Conservation (phyloP, 2,888 invertebrate genomes). For the Rhodophaea formosa region DNA sequence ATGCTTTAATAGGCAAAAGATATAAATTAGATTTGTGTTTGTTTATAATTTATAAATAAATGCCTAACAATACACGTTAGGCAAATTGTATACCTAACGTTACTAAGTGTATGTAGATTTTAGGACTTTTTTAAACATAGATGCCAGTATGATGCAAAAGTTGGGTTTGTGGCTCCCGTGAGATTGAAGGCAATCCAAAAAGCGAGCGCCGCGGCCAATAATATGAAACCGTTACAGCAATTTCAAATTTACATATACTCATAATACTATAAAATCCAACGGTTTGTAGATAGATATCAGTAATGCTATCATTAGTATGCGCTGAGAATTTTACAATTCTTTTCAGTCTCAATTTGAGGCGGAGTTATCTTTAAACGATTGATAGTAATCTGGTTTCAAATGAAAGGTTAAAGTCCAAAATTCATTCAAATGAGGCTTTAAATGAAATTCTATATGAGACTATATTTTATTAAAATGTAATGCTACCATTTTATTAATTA, state of each 20-base stretch:
- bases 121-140: too few relatives aligned
- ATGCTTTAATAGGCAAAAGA: too few relatives aligned
- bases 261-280: constrained; percentile 9
- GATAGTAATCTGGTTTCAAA: neutral
- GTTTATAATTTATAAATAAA: too few relatives aligned
- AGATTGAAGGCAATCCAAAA: constrained; percentile 5
- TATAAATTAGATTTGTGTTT: too few relatives aligned
- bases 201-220: neutral
- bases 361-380: neutral
- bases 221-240: constrained; percentile 9
- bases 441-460: too few relatives aligned
- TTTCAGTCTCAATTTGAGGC: neutral
- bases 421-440: neutral
- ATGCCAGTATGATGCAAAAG: neutral
- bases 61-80: too few relatives aligned
- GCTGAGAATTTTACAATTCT: neutral
- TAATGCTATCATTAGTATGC: neutral
- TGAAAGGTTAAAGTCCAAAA: neutral
- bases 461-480: too few relatives aligned
- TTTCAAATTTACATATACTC: constrained; percentile 8
- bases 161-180: neutral
- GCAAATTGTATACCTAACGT: too few relatives aligned
- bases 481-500: too few relatives aligned
- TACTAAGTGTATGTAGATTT: too few relatives aligned
- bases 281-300: constrained; percentile 9